Percentiles rank a stretch among this genome's conserved stretches.
phyloP scores from a whole-genome alignment of 1,140 invertebrate genomes.

The Alviniconcha marisindica region DNA sequence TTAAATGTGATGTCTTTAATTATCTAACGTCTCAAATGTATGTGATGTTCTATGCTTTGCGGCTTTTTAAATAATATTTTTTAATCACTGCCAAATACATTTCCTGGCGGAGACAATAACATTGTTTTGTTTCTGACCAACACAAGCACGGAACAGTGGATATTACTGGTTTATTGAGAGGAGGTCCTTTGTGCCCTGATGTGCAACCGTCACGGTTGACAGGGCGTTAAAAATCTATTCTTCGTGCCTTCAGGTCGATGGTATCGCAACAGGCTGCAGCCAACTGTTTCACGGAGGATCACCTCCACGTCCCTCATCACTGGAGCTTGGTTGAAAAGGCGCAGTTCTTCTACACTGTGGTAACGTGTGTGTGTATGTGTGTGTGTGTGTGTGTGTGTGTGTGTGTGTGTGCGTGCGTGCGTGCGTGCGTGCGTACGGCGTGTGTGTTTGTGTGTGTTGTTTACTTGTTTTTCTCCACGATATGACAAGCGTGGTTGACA shows the following conservation, averaged over 20 bases:
- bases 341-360: constrained; percentile 85
- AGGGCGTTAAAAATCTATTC: no score
- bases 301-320: constrained; percentile 87
- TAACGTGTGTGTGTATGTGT: background rate
- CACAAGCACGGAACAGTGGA: background rate
- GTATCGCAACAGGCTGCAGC: constrained; percentile 98
- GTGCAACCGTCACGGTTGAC: no score
- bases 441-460: no score
- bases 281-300: constrained; percentile 92
- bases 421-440: no score
- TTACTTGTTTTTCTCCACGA: no score
- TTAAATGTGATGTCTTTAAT: no score
- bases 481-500: no score
- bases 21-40: no score
- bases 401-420: no score
- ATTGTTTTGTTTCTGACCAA: background rate
- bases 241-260: constrained; percentile 85
- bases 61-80: no score
- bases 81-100: no score
- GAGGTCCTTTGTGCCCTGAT: background rate
- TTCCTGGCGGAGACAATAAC: background rate
- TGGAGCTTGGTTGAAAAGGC: constrained; percentile 87
- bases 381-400: background rate
- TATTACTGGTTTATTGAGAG: background rate
- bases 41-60: no score